A percentile compares a stretch with the other conserved stretches of the same genome.
Conservation (phyloP, 2,888 invertebrate genomes). For the Incurvaria masculella region DNA sequence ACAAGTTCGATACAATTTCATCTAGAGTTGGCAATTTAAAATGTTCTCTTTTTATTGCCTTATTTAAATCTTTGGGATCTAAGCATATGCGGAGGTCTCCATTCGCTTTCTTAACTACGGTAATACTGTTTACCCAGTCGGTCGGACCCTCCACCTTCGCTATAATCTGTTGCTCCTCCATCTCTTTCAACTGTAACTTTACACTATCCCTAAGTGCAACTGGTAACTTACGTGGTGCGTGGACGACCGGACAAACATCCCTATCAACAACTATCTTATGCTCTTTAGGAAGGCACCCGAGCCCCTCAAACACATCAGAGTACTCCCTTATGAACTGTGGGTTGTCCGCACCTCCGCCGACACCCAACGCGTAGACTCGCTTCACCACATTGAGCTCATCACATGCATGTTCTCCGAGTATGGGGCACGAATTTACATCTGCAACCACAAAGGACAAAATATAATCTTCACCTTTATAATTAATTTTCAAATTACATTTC, state of each 20-base stretch:
- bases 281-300: conserved; percentile 10
- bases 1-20: background rate
- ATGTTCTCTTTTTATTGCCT: conserved; percentile 16
- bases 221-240: conserved; percentile 17
- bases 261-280: conserved; percentile 13
- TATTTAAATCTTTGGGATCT: conserved; percentile 18
- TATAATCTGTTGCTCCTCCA: conserved; percentile 15
- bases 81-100: conserved; percentile 15
- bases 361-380: conserved; percentile 5
- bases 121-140: conserved; percentile 20
- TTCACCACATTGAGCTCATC: conserved; percentile 14
- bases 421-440: background rate
- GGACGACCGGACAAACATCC: conserved; percentile 13
- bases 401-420: conserved; percentile 9
- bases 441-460: background rate
- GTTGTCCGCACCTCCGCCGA: background rate
- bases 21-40: conserved; percentile 14
- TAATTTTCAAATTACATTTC: conserved; percentile 6
- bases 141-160: conserved; percentile 17
- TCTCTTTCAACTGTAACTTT: conserved; percentile 15
- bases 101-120: conserved; percentile 18
- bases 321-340: conserved; percentile 8
- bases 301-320: conserved; percentile 10
- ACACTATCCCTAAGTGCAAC: conserved; percentile 15
- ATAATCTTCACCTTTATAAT: conserved; percentile 3